Base-by-base conservation (phyloP, 2,113 vertebrate genomes). In the Lagenorhynchus albirostris region DNA sequence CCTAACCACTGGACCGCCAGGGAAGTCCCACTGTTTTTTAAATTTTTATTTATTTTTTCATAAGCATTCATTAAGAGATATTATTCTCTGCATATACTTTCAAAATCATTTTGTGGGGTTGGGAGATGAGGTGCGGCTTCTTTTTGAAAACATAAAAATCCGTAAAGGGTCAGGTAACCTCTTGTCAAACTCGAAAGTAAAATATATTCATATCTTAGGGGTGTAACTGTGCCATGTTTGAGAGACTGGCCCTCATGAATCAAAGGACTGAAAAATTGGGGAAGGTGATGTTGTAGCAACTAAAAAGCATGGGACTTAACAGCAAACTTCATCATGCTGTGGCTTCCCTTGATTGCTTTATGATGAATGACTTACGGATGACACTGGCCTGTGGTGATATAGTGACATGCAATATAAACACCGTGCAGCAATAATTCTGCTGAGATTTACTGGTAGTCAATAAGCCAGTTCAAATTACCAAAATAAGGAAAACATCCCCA, bases 331-430 rank as follows among this genome's bases (percentile, higher is more conserved):
- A 85, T 90, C 70, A 33, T 14, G 33, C 0, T 17, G 74, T 14
- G 71, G 82, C 50, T 97, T 86, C 80, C 67, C 50, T 63, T 80
- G 96, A 97, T 96, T 97, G 92, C 92, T 96, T 97, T 97, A 80
- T 94, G 95, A 97, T 92, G 53, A 84, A 97, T 92, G 96, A 89
- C 83, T 96, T 36, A 33, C 25, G 33, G 76, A 89, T 86, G 95
- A 90, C 81, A 89, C 44, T 47, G 50, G 81, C 36, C 68, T 80
- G 53, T 55, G 63, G 67, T 79, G 87, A 96, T 29, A 85, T 21
- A 81, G 84, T 41, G 83, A 77, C 55, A 74, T 14, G 50, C 31
- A 86, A 73, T 63, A 63, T 81, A 86, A 79, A 86, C 65, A 63
- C n/a, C 23, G 14, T 8, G 44, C 3, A 17, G 17, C 53, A 65